Base-by-base conservation (phyloP, 1,140 invertebrate species). In the Drosophila biarmipes region DNA sequence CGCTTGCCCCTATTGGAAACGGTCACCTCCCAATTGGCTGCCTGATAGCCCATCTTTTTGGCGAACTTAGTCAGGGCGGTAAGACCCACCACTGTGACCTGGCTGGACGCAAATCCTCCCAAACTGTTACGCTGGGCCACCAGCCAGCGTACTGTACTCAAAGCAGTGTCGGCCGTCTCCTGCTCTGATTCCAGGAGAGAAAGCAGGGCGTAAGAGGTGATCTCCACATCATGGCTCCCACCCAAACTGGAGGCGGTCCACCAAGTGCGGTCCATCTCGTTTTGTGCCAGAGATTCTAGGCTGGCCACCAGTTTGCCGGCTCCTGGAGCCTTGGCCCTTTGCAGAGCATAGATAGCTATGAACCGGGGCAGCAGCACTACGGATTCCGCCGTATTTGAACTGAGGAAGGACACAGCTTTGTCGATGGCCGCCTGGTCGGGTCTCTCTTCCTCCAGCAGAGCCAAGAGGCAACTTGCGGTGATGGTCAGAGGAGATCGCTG, bases 401-500 rank as follows among this genome's bases (percentile, higher is more conserved):
- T 94, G 94, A 77, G 93, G 90, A 86, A 91, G 38, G 82, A 57
- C 46, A 92, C 68, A 1, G 78, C 95, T 93, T 8, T 95, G 12
- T 81, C 53, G 6, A 92, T 73, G 19, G 51, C 76, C 10, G 12
- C 40, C 51, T 89, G 72, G n/a, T 84, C 68, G 40, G 48, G 79
- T 10, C 49, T 63, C 86, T 94, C 93, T 71, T 94, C 94, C 91
- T 98, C 96, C 1, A 98, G 92, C 51, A 99, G 95, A 0, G 97
- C 95, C 17, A 97, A 93, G 1, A 96, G 80, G 2, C 95, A 95
- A 74, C 95, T 97, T n/a, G 97, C 96, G 1, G 97, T 97, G 0
- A 98, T 90, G 10, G 96, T 94, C 6, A 91, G 34, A 4, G 2
- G 6, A 2, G 74, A 71, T 31, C 94, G 59, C 95, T 94, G 57